Conservation (phyloP, 2,113 vertebrate species). For the Myotis davidii region DNA sequence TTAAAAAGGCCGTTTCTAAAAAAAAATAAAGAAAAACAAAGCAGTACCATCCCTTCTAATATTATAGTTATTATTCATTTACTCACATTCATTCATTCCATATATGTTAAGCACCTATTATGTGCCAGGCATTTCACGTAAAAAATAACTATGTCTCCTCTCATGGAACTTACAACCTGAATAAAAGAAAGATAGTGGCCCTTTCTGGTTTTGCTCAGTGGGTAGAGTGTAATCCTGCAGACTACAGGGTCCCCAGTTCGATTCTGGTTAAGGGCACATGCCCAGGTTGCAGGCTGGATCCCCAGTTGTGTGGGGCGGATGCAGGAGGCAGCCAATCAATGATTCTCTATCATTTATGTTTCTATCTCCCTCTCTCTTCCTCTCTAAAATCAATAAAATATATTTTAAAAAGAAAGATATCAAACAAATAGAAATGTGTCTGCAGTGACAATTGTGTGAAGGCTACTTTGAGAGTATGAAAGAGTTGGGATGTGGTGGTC, state of each 20-base stretch:
- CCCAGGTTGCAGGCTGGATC: too few relatives aligned
- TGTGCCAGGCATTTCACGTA: not conserved
- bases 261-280: too few relatives aligned
- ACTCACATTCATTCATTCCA: not conserved
- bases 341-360: too few relatives aligned
- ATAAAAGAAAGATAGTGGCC: not conserved
- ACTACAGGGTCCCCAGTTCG: too few relatives aligned
- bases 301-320: too few relatives aligned
- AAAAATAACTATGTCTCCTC: not conserved
- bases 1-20: not conserved
- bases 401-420: not conserved
- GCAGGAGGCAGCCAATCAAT: too few relatives aligned
- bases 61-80: not conserved
- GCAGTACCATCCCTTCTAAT: not conserved
- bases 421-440: not conserved
- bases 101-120: not conserved
- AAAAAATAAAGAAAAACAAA: not conserved
- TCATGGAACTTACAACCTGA: not conserved
- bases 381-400: too few relatives aligned
- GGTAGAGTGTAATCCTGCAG: too few relatives aligned
- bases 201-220: too few relatives aligned
- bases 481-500: not conserved
- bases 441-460: not conserved
- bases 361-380: too few relatives aligned
- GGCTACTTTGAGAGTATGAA: not conserved